Evolutionary conservation across 2,113 vertebrate species (phyloP), one percentile per base, ranked within the genome.

Genomic region (Oryctolagus cuniculus): DNA sequence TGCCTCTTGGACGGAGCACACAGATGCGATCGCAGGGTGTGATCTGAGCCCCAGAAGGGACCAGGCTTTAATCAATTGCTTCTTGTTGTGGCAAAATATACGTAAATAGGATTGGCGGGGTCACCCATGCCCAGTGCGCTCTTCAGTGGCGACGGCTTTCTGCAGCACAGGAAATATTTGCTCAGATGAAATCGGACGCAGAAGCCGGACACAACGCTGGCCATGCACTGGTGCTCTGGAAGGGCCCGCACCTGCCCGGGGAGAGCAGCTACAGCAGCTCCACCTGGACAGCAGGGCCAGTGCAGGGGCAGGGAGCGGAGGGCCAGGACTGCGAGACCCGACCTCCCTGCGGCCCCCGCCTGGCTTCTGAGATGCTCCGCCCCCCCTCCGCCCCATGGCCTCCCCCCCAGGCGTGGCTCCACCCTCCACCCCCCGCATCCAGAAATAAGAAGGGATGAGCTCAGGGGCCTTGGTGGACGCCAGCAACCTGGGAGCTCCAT

Each of bases 271-370:
- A 4, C 21, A 25, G 67, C 27, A 61, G 6, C n/a, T 53, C 29
- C 27, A 5, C 34, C n/a, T 3, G 3, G 51, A 11, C 24, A 22
- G 91, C 6, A n/a, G 51, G 73, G 29, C 29, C n/a, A 4, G 16
- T 22, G 24, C 4, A 16, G 2, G 13, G 7, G 64, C 16, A 10
- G 64, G 29, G 22, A 4, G 8, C 0, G 8, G 21, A 21, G 38
- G 38, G 24, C 36, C 1, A 27, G 22, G 34, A 19, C 61, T 9
- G 27, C 0, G 13, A 24, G 27, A 44, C n/a, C 36, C 19, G 0
- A 29, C 70, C 17, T 34, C 13, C 63, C 63, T 10, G 7, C 36
- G 10, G 11, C 44, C 2, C 3, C 5, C 15, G 6, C 61, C 17
- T 0, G 5, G 10, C 25, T 69, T 58, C 75, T 36, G 7, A 5